phyloP scores from a whole-genome alignment of 2,113 vertebrate species.

The Eira barbara region DNA sequence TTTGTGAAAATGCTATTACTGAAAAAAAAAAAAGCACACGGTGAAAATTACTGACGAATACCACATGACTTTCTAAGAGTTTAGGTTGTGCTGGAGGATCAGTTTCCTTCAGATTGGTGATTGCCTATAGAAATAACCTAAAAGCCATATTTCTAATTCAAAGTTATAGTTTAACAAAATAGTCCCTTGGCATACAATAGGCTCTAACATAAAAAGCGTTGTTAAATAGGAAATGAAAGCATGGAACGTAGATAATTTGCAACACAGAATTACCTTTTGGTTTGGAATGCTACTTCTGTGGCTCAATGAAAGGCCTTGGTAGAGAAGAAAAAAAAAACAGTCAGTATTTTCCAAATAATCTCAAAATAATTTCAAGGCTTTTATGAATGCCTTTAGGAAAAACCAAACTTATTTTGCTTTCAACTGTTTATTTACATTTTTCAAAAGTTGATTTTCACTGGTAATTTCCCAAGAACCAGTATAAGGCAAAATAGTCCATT shows the following conservation, averaged over 20 bases:
- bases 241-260: neutral
- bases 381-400: neutral
- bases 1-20: constrained; percentile 68
- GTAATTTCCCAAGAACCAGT: neutral
- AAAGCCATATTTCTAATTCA: constrained; percentile 60
- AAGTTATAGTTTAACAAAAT: constrained; percentile 51
- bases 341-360: neutral
- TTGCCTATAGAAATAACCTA: constrained; percentile 52
- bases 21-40: constrained; percentile 57
- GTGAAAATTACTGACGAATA: constrained; percentile 66
- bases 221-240: neutral
- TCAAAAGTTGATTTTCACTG: neutral
- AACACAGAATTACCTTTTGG: neutral
- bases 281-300: neutral
- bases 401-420: neutral
- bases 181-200: neutral
- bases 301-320: neutral
- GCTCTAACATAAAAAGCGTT: neutral
- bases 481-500: neutral
- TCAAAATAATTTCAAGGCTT: neutral
- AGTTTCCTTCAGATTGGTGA: neutral
- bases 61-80: constrained; percentile 64
- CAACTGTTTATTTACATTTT: neutral
- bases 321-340: neutral
- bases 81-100: constrained; percentile 30